phyloP scores from a whole-genome alignment of 2,888 invertebrate species.

The Zeuzera pyrina region DNA sequence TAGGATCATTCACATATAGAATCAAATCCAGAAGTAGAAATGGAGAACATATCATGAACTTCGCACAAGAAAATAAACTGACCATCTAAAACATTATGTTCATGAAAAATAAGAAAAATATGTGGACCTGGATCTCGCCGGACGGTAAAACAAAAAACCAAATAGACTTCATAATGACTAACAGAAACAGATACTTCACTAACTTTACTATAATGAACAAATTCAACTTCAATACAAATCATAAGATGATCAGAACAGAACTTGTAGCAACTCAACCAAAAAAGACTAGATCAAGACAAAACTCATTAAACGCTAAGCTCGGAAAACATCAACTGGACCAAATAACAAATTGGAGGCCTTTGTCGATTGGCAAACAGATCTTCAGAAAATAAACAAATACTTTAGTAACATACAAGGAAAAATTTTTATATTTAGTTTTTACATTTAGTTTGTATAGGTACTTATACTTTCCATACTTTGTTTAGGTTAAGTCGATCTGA shows the following conservation, averaged over 20 bases:
- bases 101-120: constrained; percentile 14
- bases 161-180: constrained; percentile 15
- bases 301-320: too few species aligned
- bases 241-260: constrained; percentile 18
- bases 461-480: too few species aligned
- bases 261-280: constrained; percentile 13
- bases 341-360: too few species aligned
- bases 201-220: constrained; percentile 3
- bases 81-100: constrained; percentile 12
- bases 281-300: constrained; percentile 18
- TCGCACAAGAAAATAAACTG: constrained; percentile 11
- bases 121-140: constrained; percentile 18
- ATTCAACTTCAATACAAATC: constrained; percentile 9
- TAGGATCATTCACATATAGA: constrained; percentile 9
- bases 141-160: constrained; percentile 17
- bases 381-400: too few species aligned
- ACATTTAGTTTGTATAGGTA: too few species aligned
- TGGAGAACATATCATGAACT: constrained; percentile 12
- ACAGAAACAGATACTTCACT: constrained; percentile 8
- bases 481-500: too few species aligned
- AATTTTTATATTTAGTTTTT: too few species aligned
- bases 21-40: constrained; percentile 18
- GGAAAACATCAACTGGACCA: constrained; percentile 12
- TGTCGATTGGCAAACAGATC: too few species aligned
- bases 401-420: too few species aligned